Percentiles rank a stretch among this genome's conserved stretches.
These are phyloP conservation scores for Gobio gobio DNA, from an alignment of 2,113 vertebrate genomes.

Conservation along the genomic window DNA sequence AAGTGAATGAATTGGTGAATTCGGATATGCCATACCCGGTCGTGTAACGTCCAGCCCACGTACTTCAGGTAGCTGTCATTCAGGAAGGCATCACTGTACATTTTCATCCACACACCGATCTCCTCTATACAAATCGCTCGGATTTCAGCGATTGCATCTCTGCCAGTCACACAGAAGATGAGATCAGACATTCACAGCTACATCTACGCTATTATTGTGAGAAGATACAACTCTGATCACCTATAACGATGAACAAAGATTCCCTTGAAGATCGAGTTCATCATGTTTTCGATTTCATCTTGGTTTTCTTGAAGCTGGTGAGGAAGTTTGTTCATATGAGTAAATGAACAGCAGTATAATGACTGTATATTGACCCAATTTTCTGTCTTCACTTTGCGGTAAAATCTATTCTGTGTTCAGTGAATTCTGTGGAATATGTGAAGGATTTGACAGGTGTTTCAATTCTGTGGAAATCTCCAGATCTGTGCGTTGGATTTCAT, in stretches of 20 bases:
- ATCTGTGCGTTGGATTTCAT: background rate
- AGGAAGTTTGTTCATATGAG: background rate
- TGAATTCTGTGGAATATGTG: background rate
- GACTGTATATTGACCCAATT: background rate
- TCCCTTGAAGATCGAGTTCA: slow-evolving; percentile 99
- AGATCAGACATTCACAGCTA: background rate
- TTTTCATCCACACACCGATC: slow-evolving; percentile 99
- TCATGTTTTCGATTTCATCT: slow-evolving; percentile 99
- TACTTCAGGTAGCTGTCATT: slow-evolving; percentile 99
- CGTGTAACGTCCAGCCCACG: slow-evolving; percentile 96
- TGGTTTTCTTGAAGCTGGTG: slow-evolving; percentile 96
- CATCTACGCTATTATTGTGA: background rate
- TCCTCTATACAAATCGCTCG: slow-evolving; percentile 98
- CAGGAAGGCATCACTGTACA: slow-evolving; percentile 97
- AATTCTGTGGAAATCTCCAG: background rate
- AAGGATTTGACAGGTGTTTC: no score
- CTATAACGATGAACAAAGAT: slow-evolving; percentile 99
- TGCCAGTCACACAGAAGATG: slow-evolving; percentile 56
- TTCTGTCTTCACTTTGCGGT: background rate
- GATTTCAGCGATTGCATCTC: slow-evolving; percentile 97
- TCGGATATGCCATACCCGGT: slow-evolving; percentile 77
- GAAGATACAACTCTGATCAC: slow-evolving; percentile 67
- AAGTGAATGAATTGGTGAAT: slow-evolving; percentile 56
- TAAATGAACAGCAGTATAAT: background rate
- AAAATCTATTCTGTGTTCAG: background rate